Evolutionary conservation across 2,113 vertebrate genomes (phyloP).

Genomic region (Myiozetetes cayanensis): DNA sequence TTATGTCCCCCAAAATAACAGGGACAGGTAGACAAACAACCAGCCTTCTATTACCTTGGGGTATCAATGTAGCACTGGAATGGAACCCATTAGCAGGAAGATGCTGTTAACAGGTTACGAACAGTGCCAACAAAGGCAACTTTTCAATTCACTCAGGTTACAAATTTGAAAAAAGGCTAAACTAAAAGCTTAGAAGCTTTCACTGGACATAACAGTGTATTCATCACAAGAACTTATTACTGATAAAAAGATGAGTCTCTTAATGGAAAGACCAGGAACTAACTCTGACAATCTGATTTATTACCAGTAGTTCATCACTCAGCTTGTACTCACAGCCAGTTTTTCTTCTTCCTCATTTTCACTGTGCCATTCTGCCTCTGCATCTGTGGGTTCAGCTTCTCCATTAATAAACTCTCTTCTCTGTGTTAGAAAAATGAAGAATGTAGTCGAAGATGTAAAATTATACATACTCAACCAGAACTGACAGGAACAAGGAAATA

Average conservation of each 20-base stretch:
- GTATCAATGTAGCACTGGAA: slow-evolving; percentile 44
- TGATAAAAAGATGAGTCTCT: neutral
- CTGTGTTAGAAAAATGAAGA: slow-evolving; percentile 62
- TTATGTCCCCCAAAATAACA: slow-evolving; percentile 46
- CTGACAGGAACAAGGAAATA: neutral
- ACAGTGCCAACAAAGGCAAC: slow-evolving; percentile 1
- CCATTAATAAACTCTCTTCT: slow-evolving; percentile 89
- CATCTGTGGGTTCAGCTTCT: slow-evolving; percentile 89
- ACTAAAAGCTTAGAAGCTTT: neutral
- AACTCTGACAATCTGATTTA: neutral
- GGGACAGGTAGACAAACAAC: neutral
- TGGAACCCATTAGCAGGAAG: slow-evolving; percentile 45
- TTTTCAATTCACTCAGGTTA: neutral
- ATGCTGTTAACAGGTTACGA: slow-evolving; percentile 40
- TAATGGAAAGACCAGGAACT: neutral
- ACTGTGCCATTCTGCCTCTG: slow-evolving; percentile 93
- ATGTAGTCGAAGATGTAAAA: neutral
- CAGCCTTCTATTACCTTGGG: neutral
- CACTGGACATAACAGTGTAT: neutral
- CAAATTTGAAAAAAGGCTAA: neutral
- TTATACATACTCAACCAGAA: neutral
- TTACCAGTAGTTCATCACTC: neutral
- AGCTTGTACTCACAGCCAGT: slow-evolving; percentile 82
- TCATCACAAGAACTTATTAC: neutral
- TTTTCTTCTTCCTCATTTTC: slow-evolving; percentile 93